Percentiles rank a stretch among this genome's conserved stretches.
Conservation (phyloP, 2,113 vertebrate species). For the Clarias batrachus region DNA sequence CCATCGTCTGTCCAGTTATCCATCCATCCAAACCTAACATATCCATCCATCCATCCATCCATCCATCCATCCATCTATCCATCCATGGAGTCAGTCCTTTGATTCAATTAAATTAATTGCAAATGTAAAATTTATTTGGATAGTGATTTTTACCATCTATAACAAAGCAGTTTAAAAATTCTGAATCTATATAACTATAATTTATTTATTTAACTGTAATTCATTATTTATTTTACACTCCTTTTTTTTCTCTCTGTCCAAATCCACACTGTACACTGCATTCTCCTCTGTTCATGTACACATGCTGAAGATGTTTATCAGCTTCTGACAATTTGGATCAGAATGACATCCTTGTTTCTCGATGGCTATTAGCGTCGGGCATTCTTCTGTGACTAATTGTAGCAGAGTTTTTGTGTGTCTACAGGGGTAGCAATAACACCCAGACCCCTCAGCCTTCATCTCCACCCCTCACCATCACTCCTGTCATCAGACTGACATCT, state of each 20-base stretch:
- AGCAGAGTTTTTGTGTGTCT: slow-evolving; percentile 44
- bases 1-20: not conserved
- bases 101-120: not conserved
- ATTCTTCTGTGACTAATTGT: slow-evolving; percentile 53
- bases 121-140: not conserved
- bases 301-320: slow-evolving; percentile 50
- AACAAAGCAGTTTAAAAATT: not conserved
- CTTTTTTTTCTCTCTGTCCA: not conserved
- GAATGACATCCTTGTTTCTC: slow-evolving; percentile 46
- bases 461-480: slow-evolving; percentile 39
- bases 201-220: not conserved
- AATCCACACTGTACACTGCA: not conserved
- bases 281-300: slow-evolving; percentile 27
- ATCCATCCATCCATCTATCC: not conserved
- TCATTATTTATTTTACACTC: not conserved
- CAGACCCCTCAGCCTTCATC: slow-evolving; percentile 28
- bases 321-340: slow-evolving; percentile 42
- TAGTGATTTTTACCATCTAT: not conserved
- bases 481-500: slow-evolving; percentile 58
- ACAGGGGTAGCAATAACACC: slow-evolving; percentile 43
- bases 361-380: slow-evolving; percentile 42
- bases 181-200: not conserved
- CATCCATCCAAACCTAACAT: not conserved
- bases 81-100: not conserved
- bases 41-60: not conserved